Base-by-base conservation (phyloP, 2,888 invertebrate genomes). In the Cheilosia vernalis region DNA sequence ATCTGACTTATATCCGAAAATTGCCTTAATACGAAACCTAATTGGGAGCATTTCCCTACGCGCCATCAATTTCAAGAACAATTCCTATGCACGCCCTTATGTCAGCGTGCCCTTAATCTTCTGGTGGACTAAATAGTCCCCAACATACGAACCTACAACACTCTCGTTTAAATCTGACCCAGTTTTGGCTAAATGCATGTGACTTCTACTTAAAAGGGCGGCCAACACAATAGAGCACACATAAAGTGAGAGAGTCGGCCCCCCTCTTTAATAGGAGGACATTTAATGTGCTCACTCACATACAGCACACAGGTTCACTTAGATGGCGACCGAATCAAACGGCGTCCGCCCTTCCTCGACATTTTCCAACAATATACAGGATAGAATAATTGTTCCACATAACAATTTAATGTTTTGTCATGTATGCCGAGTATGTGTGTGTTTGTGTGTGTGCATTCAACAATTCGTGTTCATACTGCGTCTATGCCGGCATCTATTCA, bases 371-470 rank as follows among this genome's bases (percentile, higher is more conserved):
- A 66, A 53, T 55, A 66, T 2, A 9, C 66, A 61, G 56, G 49
- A 24, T 47, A 47, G 24, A 79, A 80, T 76, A 80, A 84, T 84
- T 84, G 84, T 66, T 84, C 80, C 70, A 80, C 64, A 76, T 66
- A 84, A 76, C 70, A 84, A 80, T 80, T 76, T 76, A 85, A 76
- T 85, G 70, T 49, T 80, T 74, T 72, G 66, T 64, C 49, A 37
- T 56, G 58, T 21, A 17, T 9, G 17, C 17, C 51, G 49, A 27
- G 19, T 56, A 7, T 47, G 19, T 3, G n/a, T 49, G 51, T 51
- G 33, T 24, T 17, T 64, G 61, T 37, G 60, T 13, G 13, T 56
- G 24, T 58, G 37, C 33, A 69, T 53, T 76, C 63, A 70, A 76
- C 63, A 64, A 63, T 37, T 69, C 64, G 66, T 47, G 58, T 66